Percentiles rank a stretch among this genome's conserved stretches.
phyloP scores from a whole-genome alignment of 2,113 vertebrate species.

The Herpailurus yagouaroundi region DNA sequence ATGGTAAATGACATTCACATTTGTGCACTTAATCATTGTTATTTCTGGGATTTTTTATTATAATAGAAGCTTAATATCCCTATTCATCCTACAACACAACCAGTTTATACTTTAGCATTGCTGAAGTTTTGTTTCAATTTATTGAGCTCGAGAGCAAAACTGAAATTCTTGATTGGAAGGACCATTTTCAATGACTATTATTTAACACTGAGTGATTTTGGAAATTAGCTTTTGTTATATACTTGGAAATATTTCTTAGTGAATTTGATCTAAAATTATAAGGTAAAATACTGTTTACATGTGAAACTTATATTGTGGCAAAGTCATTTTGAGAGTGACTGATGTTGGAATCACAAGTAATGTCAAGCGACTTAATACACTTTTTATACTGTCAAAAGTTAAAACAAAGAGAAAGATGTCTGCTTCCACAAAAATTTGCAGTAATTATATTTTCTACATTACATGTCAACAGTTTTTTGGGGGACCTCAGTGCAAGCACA shows the following conservation, averaged over 20 bases:
- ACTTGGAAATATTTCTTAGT: not conserved
- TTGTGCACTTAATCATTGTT: not conserved
- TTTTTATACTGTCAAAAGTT: not conserved
- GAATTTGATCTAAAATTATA: conserved; percentile 12
- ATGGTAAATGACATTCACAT: not conserved
- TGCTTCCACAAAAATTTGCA: not conserved
- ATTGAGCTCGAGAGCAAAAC: not conserved
- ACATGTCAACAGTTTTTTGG: not conserved
- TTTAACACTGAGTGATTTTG: not conserved
- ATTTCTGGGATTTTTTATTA: not conserved
- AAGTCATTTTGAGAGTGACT: not conserved
- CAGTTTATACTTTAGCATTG: not conserved
- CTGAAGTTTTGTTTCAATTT: not conserved
- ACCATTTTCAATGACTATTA: not conserved
- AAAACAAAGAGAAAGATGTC: not conserved
- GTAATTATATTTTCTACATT: conserved; percentile 22
- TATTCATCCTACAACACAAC: not conserved
- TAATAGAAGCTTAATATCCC: not conserved
- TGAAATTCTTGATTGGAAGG: not conserved
- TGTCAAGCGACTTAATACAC: not conserved
- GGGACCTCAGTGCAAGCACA: not conserved
- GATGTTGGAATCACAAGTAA: not conserved
- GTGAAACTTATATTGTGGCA: not conserved
- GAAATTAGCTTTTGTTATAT: not conserved
- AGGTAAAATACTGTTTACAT: not conserved